phyloP scores from a whole-genome alignment of 2,888 invertebrate genomes.

The Adela reaumurella region DNA sequence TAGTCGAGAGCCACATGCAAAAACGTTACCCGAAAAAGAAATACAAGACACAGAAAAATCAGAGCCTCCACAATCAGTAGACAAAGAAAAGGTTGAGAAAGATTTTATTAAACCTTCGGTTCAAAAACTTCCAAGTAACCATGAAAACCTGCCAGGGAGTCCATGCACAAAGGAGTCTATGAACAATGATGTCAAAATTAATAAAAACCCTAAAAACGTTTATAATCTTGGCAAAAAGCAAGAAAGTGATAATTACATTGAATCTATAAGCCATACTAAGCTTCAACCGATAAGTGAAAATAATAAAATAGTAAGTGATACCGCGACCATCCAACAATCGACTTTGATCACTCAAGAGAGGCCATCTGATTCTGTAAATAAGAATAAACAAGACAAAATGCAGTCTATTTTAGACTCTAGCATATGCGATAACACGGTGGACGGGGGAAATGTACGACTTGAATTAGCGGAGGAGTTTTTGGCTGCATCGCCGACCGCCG shows the following conservation, averaged over 20 bases:
- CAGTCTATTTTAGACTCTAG: slow-evolving; percentile 35
- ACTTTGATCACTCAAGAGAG: too few relatives aligned
- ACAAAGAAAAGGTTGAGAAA: too few relatives aligned
- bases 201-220: slow-evolving; percentile 6
- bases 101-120: too few relatives aligned
- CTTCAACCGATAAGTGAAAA: background rate
- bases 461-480: slow-evolving; percentile 53
- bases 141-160: too few relatives aligned
- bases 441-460: slow-evolving; percentile 54
- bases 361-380: slow-evolving; percentile 18
- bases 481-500: slow-evolving; percentile 69
- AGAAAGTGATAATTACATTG: background rate
- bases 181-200: too few relatives aligned
- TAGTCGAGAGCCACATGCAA: too few relatives aligned
- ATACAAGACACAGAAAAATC: too few relatives aligned
- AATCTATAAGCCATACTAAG: background rate
- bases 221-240: background rate
- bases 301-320: background rate
- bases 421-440: slow-evolving; percentile 38
- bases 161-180: too few relatives aligned
- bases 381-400: slow-evolving; percentile 36
- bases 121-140: too few relatives aligned
- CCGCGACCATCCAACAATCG: slow-evolving; percentile 1
- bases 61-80: too few relatives aligned
- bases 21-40: too few relatives aligned